Conservation (phyloP, 2,888 invertebrate species). For the Syrista parreyssii region DNA sequence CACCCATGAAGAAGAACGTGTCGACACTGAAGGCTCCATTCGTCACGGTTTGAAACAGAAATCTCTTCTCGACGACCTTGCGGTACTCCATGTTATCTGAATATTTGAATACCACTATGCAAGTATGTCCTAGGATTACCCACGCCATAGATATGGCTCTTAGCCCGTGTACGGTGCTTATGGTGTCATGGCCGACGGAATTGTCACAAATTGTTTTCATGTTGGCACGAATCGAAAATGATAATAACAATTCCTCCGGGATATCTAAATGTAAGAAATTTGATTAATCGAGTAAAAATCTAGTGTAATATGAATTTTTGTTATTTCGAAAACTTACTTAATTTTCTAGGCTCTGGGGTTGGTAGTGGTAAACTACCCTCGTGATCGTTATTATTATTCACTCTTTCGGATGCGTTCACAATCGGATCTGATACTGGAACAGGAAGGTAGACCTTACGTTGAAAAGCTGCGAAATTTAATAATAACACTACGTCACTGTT, state of each 20-base stretch:
- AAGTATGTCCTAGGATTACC: slow-evolving; percentile 66
- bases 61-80: slow-evolving; percentile 61
- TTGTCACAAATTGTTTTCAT: slow-evolving; percentile 61
- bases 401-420: slow-evolving; percentile 34
- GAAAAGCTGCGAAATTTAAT: slow-evolving; percentile 52
- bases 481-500: slow-evolving; percentile 44
- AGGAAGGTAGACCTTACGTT: slow-evolving; percentile 60
- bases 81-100: slow-evolving; percentile 75
- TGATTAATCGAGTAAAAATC: neutral
- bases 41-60: slow-evolving; percentile 65
- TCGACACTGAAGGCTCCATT: slow-evolving; percentile 66
- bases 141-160: slow-evolving; percentile 65
- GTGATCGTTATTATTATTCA: slow-evolving; percentile 51
- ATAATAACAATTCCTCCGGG: slow-evolving; percentile 59
- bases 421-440: slow-evolving; percentile 56
- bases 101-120: slow-evolving; percentile 84
- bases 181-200: slow-evolving; percentile 62
- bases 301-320: neutral
- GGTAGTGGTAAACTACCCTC: slow-evolving; percentile 44
- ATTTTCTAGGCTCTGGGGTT: slow-evolving; percentile 44
- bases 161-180: slow-evolving; percentile 64
- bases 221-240: slow-evolving; percentile 62
- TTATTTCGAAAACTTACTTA: slow-evolving; percentile 44
- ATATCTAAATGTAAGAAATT: slow-evolving; percentile 44
- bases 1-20: slow-evolving; percentile 70